A percentile compares a stretch with the other conserved stretches of the same genome.
phyloP scores from a whole-genome alignment of 2,797 vertebrate genomes.

The Mus minutoides region DNA sequence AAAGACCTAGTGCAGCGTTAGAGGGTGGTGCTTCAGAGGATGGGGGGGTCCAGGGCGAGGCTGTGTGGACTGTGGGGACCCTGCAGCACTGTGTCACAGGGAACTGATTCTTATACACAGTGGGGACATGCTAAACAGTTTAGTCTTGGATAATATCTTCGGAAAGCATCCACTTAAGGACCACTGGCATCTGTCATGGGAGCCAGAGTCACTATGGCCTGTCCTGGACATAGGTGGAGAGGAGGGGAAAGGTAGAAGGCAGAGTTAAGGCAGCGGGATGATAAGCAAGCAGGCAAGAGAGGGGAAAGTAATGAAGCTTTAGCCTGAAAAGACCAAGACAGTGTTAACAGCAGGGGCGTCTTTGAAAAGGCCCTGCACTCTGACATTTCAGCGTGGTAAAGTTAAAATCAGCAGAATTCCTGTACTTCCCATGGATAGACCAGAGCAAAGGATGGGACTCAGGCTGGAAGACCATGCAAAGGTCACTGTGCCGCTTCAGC shows the following conservation, averaged over 20 bases:
- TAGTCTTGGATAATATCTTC: background rate
- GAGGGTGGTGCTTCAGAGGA: accelerated
- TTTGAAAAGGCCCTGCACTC: background rate
- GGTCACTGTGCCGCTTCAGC: accelerated
- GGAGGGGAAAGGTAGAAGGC: accelerated
- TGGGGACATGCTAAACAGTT: background rate
- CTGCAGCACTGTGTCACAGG: no score
- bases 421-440: accelerated
- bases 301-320: background rate
- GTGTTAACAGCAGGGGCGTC: accelerated
- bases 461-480: accelerated
- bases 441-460: background rate
- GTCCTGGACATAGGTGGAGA: background rate
- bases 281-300: background rate
- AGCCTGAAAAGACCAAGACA: background rate
- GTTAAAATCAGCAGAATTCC: background rate
- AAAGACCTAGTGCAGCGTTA: accelerated
- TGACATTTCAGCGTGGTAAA: background rate
- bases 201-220: background rate
- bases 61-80: no score
- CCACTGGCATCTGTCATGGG: accelerated
- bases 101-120: background rate
- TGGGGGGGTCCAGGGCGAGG: accelerated
- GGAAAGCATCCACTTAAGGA: background rate
- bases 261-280: background rate